These are phyloP conservation scores for Rapana venosa DNA, from an alignment of 2,888 invertebrate species.

Conservation along the genomic window DNA sequence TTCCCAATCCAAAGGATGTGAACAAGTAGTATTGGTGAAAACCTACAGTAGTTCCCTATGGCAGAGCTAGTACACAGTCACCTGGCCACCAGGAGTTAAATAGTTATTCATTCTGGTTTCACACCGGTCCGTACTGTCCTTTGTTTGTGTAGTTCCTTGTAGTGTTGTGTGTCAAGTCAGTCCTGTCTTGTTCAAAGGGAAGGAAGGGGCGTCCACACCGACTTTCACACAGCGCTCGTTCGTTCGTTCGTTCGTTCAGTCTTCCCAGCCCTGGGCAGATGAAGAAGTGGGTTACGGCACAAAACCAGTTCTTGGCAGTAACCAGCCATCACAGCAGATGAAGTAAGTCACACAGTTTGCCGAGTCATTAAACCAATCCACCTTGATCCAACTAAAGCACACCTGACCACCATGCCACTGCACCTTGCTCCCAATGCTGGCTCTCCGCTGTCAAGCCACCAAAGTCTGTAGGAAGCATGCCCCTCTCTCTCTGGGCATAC, in stretches of 20 bases:
- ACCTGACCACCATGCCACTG: background rate
- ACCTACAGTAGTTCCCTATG: background rate
- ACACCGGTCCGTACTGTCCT: slow-evolving; percentile 25
- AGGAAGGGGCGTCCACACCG: slow-evolving; percentile 44
- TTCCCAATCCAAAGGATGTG: slow-evolving; percentile 32
- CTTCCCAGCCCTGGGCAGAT: slow-evolving; percentile 43
- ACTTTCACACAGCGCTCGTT: slow-evolving; percentile 30
- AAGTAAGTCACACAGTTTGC: background rate
- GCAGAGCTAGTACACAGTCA: background rate
- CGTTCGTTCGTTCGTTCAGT: background rate
- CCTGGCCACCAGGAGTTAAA: background rate
- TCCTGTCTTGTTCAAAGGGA: slow-evolving; percentile 35
- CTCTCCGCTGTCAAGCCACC: background rate
- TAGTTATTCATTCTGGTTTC: slow-evolving; percentile 7
- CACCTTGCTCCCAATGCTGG: background rate
- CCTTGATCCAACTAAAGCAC: background rate
- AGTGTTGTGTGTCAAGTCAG: background rate
- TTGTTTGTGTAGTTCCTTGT: slow-evolving; percentile 33
- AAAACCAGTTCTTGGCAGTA: background rate
- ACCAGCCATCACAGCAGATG: slow-evolving; percentile 16
- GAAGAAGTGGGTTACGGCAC: background rate
- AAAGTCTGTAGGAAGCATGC: background rate
- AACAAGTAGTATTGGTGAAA: slow-evolving; percentile 2
- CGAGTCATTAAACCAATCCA: background rate
- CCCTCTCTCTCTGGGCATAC: background rate